Evolutionary conservation across 2,797 vertebrate genomes (phyloP).

Genomic region (Peromyscus eremicus): DNA sequence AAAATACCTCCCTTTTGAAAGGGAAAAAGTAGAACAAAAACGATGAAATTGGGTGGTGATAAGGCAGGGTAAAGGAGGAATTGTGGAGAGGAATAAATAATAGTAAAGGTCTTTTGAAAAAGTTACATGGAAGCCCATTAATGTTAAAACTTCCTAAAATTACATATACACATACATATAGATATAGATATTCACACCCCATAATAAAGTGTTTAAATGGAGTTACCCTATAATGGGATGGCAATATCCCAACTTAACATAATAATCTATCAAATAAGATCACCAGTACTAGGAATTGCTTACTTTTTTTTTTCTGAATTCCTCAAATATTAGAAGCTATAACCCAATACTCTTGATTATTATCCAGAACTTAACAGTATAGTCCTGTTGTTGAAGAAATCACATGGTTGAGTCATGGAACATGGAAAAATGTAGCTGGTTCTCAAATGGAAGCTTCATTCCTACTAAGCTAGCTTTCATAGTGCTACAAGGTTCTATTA

Average conservation of each 20-base stretch:
- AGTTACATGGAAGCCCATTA: background rate
- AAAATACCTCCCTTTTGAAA: conserved; percentile 1
- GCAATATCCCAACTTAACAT: background rate
- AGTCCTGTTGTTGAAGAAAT: background rate
- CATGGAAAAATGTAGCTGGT: background rate
- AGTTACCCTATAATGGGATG: background rate
- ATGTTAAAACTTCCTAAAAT: background rate
- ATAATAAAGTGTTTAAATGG: background rate
- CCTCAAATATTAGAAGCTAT: background rate
- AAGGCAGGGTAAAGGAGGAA: background rate
- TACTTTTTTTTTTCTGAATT: background rate
- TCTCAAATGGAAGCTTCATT: background rate
- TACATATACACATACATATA: background rate
- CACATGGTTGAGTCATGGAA: background rate
- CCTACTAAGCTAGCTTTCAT: background rate
- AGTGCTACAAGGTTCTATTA: background rate
- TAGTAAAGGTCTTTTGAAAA: background rate
- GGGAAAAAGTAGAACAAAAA: background rate
- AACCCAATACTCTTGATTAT: background rate
- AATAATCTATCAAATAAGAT: background rate
- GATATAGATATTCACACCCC: background rate
- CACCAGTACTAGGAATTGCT: background rate
- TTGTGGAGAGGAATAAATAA: background rate
- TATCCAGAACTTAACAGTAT: background rate
- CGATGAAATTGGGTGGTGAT: background rate